phyloP scores from a whole-genome alignment of 2,797 vertebrate species.

The Tympanoctomys barrerae region DNA sequence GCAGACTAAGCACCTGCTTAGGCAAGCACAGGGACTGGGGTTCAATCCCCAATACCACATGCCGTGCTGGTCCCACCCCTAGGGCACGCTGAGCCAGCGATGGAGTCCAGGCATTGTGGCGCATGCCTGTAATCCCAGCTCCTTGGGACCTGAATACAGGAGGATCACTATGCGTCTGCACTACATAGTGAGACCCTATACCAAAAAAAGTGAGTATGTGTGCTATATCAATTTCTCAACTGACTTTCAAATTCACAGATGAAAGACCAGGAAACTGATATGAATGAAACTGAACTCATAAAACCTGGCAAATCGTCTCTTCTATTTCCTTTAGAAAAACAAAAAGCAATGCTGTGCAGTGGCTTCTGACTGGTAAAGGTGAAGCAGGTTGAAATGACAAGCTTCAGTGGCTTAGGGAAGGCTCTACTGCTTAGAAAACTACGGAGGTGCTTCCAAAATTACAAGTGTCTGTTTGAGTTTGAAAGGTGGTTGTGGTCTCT shows the following conservation, averaged over 20 bases:
- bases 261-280: not conserved
- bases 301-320: not conserved
- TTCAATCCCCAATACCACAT: too few relatives aligned
- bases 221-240: not conserved
- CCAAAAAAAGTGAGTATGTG: not conserved
- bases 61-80: too few relatives aligned
- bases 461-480: not conserved
- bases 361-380: not conserved
- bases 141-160: too few relatives aligned
- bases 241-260: constrained; percentile 58
- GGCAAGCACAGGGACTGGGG: too few relatives aligned
- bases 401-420: not conserved
- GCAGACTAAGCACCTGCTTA: too few relatives aligned
- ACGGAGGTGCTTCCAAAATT: not conserved
- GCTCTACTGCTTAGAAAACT: not conserved
- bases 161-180: too few relatives aligned
- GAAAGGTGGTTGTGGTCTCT: not conserved
- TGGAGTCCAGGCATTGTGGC: too few relatives aligned
- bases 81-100: too few relatives aligned
- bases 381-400: constrained; percentile 28
- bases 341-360: not conserved
- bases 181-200: too few relatives aligned
- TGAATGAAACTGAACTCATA: constrained; percentile 50
- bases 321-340: constrained; percentile 32
- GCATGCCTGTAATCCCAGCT: too few relatives aligned